These are phyloP conservation scores for Pseudopodoces humilis DNA, from an alignment of 2,113 vertebrate species.

Conservation along the genomic window DNA sequence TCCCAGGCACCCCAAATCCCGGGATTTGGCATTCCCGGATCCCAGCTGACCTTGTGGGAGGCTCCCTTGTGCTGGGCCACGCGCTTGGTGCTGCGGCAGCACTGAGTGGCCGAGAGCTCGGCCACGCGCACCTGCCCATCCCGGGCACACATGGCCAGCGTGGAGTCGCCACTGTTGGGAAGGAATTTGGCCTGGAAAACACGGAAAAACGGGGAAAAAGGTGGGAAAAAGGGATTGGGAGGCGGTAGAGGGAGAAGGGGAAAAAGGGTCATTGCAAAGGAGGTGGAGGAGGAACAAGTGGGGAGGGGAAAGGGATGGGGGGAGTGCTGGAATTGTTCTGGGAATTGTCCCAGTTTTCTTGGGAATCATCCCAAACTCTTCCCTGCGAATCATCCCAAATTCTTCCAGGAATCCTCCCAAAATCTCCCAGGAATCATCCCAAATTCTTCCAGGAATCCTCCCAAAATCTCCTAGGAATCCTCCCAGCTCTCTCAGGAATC, in stretches of 20 bases:
- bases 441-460: background rate
- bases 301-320: background rate
- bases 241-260: rapidly evolving
- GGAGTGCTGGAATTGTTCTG: background rate
- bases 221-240: background rate
- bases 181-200: constrained; percentile 90
- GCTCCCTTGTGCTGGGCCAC: constrained; percentile 97
- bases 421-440: background rate
- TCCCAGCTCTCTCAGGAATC: background rate
- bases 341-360: background rate
- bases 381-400: too few relatives aligned
- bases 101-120: constrained; percentile 92
- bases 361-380: background rate
- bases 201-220: rapidly evolving
- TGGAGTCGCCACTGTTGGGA: constrained; percentile 94
- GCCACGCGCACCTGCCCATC: constrained; percentile 94
- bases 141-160: constrained; percentile 93
- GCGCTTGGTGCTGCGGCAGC: constrained; percentile 93
- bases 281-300: background rate
- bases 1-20: background rate
- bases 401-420: background rate
- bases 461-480: background rate
- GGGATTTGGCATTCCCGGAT: rapidly evolving
- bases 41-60: constrained; percentile 88
- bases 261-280: too few relatives aligned